A percentile compares a stretch with the other conserved stretches of the same genome.
Conservation (phyloP, 2,113 vertebrate genomes). For the Eupsittula cactorum region DNA sequence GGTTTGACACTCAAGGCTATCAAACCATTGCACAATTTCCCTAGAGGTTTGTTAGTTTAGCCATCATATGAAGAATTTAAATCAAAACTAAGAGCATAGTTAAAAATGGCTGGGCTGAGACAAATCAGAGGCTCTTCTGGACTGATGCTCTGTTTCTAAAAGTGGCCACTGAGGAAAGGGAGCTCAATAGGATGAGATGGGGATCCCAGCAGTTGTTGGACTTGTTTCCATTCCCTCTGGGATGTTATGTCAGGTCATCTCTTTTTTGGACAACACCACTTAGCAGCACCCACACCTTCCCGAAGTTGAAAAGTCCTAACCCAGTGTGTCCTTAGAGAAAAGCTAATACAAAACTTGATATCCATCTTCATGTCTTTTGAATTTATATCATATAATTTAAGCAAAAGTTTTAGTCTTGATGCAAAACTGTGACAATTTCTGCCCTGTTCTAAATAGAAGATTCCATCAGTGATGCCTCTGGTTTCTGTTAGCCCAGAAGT, state of each 20-base stretch:
- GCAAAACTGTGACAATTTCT: neutral
- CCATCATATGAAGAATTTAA: neutral
- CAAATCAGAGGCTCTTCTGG: neutral
- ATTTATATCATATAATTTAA: neutral
- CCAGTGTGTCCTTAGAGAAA: neutral
- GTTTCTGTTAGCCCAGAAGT: neutral
- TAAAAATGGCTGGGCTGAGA: neutral
- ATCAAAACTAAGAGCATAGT: neutral
- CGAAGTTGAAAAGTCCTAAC: rapidly evolving
- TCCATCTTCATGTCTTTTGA: neutral
- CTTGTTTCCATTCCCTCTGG: neutral
- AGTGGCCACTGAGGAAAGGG: neutral
- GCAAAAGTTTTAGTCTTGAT: neutral
- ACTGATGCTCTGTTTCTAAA: neutral
- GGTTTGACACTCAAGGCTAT: neutral
- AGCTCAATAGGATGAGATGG: neutral
- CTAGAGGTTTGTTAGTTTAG: neutral
- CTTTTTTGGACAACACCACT: neutral
- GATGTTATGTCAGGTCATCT: neutral
- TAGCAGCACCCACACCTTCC: neutral
- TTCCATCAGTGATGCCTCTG: neutral
- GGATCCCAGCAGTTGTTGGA: neutral
- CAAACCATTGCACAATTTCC: neutral
- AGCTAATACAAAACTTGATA: neutral
- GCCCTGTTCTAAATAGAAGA: neutral